Evolutionary conservation across 2,797 vertebrate species (phyloP), one percentile per base, ranked within the genome.

Genomic region (Tenualosa thibaudeaui): DNA sequence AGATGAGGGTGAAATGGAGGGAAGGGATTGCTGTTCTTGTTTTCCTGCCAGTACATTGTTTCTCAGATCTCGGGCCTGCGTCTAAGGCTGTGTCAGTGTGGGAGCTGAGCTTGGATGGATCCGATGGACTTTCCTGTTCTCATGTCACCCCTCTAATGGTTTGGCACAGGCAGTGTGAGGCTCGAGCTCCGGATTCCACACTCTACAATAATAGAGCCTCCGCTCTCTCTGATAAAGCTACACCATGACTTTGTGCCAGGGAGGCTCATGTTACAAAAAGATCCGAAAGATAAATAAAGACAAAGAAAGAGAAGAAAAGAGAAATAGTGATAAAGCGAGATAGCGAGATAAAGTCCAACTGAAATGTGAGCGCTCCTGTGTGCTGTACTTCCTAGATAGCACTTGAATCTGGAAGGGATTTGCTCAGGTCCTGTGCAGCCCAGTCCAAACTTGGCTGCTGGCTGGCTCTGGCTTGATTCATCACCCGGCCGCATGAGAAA

Each of bases 121-220:
- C 81, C 83, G 37, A 51, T 81, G 68, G 75, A 26, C 54, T 81
- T 85, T 89, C 83, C 86, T 83, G 83, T 86, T 88, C 88, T 84
- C 83, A 86, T 85, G 68, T 60, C 62, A 50, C 65, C 71, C 82
- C 62, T 51, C 56, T 81, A 53, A 22, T 84, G 83, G 7, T 22
- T 54, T 84, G 62, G 56, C 37, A 43, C 2, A 53, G 7, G 51
- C 51, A 43, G 40, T 26, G 31, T 37, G 53, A 51, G 15, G 24
- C 81, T 82, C 13, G 26, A n/a, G 26, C 17, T 56, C 50, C 40
- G 53, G 40, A 54, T 58, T 56, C 56, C 40, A 15, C 15, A 8
- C n/a, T 60, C 19, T 24, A 31, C 17, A 81, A 31, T 81, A 31
- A 81, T 9, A 58, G 19, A 43, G 40, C 51, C 37, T 82, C 31